These are phyloP conservation scores for Diarsia rubi DNA, from an alignment of 2,888 invertebrate species.

Conservation along the genomic window DNA sequence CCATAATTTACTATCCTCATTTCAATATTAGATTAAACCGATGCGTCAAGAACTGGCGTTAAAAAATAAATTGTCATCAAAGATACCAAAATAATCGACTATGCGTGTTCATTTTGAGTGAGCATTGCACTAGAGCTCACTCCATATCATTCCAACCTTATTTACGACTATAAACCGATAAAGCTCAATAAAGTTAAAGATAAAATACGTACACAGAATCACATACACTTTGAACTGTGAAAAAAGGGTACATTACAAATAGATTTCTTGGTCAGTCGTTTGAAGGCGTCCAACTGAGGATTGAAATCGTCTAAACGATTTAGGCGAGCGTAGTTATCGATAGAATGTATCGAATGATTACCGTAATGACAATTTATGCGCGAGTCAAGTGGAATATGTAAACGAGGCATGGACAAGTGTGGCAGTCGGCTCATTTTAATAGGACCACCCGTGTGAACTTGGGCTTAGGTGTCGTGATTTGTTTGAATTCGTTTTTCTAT, in stretches of 20 bases:
- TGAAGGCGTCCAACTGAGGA: constrained; percentile 80
- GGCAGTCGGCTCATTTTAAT: constrained; percentile 78
- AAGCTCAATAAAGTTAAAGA: constrained; percentile 79
- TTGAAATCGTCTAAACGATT: constrained; percentile 79
- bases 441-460: constrained; percentile 85
- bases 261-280: constrained; percentile 73
- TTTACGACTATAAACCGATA: constrained; percentile 84
- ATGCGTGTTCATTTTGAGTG: constrained; percentile 71
- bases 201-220: constrained; percentile 79
- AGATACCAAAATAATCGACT: constrained; percentile 74
- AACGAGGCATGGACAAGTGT: constrained; percentile 83
- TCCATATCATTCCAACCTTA: constrained; percentile 75
- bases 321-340: constrained; percentile 81
- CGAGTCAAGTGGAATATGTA: constrained; percentile 85
- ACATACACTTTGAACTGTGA: constrained; percentile 72
- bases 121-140: constrained; percentile 70
- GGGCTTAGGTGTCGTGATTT: constrained; percentile 68
- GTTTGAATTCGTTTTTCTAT: constrained; percentile 65
- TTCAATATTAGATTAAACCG: constrained; percentile 72
- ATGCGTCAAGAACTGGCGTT: constrained; percentile 63
- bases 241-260: constrained; percentile 72
- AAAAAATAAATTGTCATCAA: constrained; percentile 71
- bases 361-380: constrained; percentile 89
- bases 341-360: constrained; percentile 86
- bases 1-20: constrained; percentile 66